Percentiles rank a stretch among this genome's conserved stretches.
Conservation (phyloP, 64 coral and sea anemone species). For the Exaiptasia diaphana region DNA sequence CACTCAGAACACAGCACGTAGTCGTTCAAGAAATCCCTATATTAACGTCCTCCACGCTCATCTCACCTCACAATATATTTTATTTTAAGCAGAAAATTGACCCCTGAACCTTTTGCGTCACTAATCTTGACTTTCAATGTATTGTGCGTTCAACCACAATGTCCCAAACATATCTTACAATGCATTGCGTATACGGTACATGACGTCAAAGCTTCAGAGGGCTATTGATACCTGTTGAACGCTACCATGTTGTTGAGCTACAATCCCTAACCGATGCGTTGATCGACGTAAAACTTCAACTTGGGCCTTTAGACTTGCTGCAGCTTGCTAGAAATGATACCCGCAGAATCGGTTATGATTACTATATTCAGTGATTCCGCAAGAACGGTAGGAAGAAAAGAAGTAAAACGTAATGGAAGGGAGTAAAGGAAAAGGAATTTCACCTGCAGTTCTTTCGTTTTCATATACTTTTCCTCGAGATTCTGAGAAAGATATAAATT, state of each 20-base stretch:
- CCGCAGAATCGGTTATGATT: background rate
- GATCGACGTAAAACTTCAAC: conserved; percentile 62
- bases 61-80: no score
- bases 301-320: conserved; percentile 43
- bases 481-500: conserved; percentile 17
- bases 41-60: no score
- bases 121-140: no score
- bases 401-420: background rate
- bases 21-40: no score
- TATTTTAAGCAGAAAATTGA: no score
- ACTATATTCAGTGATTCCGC: background rate
- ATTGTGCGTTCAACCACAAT: no score
- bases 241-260: conserved; percentile 81
- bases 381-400: background rate
- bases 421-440: no score
- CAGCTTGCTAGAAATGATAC: conserved; percentile 28
- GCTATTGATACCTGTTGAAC: conserved; percentile 63
- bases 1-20: no score
- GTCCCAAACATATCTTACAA: no score
- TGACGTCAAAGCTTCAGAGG: no score
- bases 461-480: conserved; percentile 35
- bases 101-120: no score
- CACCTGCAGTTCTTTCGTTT: conserved; percentile 21
- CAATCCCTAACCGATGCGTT: conserved; percentile 46
- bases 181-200: no score